Conservation (phyloP, 2,113 vertebrate species). For the Seriola aureovittata region DNA sequence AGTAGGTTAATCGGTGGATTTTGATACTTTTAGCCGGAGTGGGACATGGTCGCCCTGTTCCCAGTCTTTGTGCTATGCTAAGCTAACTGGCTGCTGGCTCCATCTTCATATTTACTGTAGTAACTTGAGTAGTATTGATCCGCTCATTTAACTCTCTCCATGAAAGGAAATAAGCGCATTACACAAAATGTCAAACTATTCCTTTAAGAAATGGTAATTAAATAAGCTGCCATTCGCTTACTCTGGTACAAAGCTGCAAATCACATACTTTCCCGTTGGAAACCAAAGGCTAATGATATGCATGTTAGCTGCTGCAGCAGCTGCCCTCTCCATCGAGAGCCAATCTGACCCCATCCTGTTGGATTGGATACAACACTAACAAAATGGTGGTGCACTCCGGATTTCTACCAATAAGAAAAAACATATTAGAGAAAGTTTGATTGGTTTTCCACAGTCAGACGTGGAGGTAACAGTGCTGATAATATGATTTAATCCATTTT, state of each 20-base stretch:
- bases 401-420: background rate
- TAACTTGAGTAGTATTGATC: background rate
- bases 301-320: background rate
- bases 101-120: background rate
- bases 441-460: background rate
- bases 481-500: background rate
- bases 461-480: background rate
- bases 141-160: background rate
- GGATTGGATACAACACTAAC: background rate
- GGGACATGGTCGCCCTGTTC: background rate
- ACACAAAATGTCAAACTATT: background rate
- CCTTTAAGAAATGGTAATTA: background rate
- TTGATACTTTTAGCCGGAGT: background rate
- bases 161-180: background rate
- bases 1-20: background rate
- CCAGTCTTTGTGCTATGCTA: background rate
- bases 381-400: background rate
- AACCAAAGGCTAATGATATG: background rate
- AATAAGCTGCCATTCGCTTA: background rate
- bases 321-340: background rate
- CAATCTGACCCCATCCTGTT: background rate
- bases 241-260: no score
- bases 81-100: background rate
- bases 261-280: background rate
- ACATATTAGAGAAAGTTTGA: background rate